Evolutionary conservation across 2,888 invertebrate genomes (phyloP).

Genomic region (Macrophya annulata): DNA sequence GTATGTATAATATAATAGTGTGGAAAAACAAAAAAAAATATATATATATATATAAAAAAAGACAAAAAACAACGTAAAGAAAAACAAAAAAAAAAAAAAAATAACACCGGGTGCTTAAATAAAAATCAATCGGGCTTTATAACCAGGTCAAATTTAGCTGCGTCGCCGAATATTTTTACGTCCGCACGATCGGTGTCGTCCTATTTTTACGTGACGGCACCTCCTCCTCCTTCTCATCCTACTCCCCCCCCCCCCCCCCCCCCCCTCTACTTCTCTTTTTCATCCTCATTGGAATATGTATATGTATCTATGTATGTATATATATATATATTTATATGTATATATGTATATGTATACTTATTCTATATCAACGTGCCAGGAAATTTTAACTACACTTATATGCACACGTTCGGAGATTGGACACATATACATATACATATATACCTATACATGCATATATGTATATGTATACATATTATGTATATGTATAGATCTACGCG

Average conservation of each 20-base stretch:
- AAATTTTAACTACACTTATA: slow-evolving; percentile 44
- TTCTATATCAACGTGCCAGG: slow-evolving; percentile 37
- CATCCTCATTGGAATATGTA: background rate
- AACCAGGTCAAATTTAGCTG: slow-evolving; percentile 51
- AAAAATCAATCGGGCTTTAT: slow-evolving; percentile 41
- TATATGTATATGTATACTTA: background rate
- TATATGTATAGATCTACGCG: background rate
- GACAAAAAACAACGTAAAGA: no score
- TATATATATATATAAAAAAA: no score
- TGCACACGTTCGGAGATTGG: background rate
- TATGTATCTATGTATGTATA: background rate
- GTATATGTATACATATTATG: background rate
- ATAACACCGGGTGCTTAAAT: background rate
- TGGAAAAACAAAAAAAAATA: no score
- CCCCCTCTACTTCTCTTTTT: background rate
- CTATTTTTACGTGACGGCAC: slow-evolving; percentile 40
- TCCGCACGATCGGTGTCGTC: slow-evolving; percentile 46
- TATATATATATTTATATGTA: background rate
- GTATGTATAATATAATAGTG: background rate
- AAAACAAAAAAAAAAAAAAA: background rate
- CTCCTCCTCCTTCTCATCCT: background rate
- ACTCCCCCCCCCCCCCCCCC: background rate
- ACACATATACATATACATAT: background rate
- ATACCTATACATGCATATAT: background rate
- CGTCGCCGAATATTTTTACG: slow-evolving; percentile 50